Percentiles rank a stretch among this genome's conserved stretches.
phyloP scores from a whole-genome alignment of 2,797 vertebrate genomes.

The Mus caroli region DNA sequence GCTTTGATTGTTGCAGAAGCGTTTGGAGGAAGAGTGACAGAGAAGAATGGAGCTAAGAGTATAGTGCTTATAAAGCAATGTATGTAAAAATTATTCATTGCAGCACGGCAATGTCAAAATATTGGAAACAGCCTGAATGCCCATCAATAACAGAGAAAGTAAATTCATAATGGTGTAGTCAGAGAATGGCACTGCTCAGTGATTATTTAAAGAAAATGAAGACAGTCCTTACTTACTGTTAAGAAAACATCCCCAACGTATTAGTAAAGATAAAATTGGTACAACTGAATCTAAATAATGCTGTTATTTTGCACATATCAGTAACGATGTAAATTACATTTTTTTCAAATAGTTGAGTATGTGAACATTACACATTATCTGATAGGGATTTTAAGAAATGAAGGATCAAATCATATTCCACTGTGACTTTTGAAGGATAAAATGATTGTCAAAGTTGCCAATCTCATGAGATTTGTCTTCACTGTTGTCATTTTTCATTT shows the following conservation, averaged over 20 bases:
- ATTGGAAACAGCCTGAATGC: background rate
- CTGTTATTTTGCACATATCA: background rate
- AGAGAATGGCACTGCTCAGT: background rate
- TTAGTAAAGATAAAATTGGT: slow-evolving; percentile 44
- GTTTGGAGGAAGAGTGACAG: background rate
- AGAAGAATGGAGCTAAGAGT: background rate
- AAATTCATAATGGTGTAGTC: background rate
- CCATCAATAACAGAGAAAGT: slow-evolving; percentile 3
- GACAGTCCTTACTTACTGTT: slow-evolving; percentile 20
- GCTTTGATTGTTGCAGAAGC: slow-evolving; percentile 5
- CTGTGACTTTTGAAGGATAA: slow-evolving; percentile 18
- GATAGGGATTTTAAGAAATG: background rate
- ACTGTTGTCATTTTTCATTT: slow-evolving; percentile 11
- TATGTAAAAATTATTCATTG: background rate
- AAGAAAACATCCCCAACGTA: slow-evolving; percentile 35
- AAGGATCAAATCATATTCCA: slow-evolving; percentile 16
- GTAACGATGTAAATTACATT: background rate
- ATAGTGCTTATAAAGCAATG: slow-evolving; percentile 3
- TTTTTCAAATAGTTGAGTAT: background rate
- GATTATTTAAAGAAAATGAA: slow-evolving; percentile 35
- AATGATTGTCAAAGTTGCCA: background rate
- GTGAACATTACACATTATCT: background rate
- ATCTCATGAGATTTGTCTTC: background rate
- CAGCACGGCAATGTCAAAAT: background rate
- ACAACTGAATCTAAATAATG: slow-evolving; percentile 23